phyloP scores from a whole-genome alignment of 2,888 invertebrate species.

The Byasa hedistus region DNA sequence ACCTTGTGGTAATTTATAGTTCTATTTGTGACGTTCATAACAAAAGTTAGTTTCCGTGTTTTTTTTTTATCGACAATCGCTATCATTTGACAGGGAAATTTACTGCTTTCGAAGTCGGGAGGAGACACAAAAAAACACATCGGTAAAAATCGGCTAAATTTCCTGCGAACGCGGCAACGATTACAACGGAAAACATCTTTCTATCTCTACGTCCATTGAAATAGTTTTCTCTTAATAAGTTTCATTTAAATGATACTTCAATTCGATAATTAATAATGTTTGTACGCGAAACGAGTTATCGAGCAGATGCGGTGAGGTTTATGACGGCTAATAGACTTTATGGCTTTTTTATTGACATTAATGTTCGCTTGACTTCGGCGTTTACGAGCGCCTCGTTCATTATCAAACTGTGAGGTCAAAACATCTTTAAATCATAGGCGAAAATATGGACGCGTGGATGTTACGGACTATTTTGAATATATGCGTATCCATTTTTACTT shows the following conservation, averaged over 20 bases:
- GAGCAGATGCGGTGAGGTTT: constrained; percentile 76
- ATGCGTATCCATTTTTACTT: constrained; percentile 42
- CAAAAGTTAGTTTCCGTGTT: constrained; percentile 77
- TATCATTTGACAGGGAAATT: constrained; percentile 69
- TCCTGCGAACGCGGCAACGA: constrained; percentile 16
- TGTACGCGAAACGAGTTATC: constrained; percentile 71
- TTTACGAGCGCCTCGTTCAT: constrained; percentile 77
- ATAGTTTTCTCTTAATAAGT: constrained; percentile 2
- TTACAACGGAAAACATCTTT: constrained; percentile 20
- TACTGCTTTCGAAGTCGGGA: constrained; percentile 45
- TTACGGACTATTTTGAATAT: constrained; percentile 42
- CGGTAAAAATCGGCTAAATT: constrained; percentile 21
- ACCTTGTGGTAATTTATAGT: constrained; percentile 76
- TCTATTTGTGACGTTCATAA: constrained; percentile 66
- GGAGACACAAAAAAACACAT: constrained; percentile 23
- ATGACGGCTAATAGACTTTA: constrained; percentile 78
- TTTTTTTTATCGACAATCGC: constrained; percentile 58
- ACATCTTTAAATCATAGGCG: constrained; percentile 73
- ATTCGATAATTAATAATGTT: constrained; percentile 68
- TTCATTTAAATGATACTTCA: constrained; percentile 38
- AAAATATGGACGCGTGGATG: constrained; percentile 57
- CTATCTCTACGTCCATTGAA: constrained; percentile 1
- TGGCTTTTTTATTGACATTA: constrained; percentile 79
- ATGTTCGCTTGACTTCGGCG: constrained; percentile 75
- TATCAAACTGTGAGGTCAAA: constrained; percentile 76